phyloP scores from a whole-genome alignment of 2,113 vertebrate species.

The rat (Rattus norvegicus) region DNA sequence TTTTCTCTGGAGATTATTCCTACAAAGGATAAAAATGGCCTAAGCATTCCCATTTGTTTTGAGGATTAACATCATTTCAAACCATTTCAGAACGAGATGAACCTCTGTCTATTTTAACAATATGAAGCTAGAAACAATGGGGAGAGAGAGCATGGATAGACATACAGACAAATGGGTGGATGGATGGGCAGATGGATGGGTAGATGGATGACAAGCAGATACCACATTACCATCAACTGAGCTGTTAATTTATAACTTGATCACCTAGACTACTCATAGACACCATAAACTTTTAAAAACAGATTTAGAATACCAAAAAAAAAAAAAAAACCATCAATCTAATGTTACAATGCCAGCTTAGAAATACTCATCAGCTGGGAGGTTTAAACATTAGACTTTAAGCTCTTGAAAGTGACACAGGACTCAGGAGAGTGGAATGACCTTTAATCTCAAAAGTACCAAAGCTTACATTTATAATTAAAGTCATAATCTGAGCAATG shows the following conservation, averaged over 20 bases:
- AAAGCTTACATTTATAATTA: constrained; percentile 35
- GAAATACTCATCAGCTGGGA: constrained; percentile 53
- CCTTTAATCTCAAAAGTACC: constrained; percentile 53
- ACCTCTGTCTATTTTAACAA: constrained; percentile 39
- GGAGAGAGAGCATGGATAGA: neutral
- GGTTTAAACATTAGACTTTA: constrained; percentile 68
- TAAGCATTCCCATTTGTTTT: constrained; percentile 62
- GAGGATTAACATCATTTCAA: constrained; percentile 45
- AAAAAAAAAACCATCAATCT: neutral
- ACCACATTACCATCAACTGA: constrained; percentile 33
- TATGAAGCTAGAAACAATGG: constrained; percentile 46
- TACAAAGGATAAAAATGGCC: constrained; percentile 48
- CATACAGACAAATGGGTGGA: too few relatives aligned
- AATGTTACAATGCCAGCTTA: constrained; percentile 58
- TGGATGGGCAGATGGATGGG: too few relatives aligned
- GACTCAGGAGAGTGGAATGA: constrained; percentile 18
- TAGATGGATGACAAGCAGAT: neutral
- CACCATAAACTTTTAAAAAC: constrained; percentile 40
- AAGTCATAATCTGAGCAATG: constrained; percentile 35
- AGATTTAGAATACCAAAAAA: neutral
- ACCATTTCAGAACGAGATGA: constrained; percentile 51
- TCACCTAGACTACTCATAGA: neutral
- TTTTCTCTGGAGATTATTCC: constrained; percentile 8
- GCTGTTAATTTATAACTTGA: constrained; percentile 29
- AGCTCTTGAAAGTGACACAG: constrained; percentile 49